phyloP scores from a whole-genome alignment of 2,797 vertebrate genomes.

The Acipenser transmontanus region DNA sequence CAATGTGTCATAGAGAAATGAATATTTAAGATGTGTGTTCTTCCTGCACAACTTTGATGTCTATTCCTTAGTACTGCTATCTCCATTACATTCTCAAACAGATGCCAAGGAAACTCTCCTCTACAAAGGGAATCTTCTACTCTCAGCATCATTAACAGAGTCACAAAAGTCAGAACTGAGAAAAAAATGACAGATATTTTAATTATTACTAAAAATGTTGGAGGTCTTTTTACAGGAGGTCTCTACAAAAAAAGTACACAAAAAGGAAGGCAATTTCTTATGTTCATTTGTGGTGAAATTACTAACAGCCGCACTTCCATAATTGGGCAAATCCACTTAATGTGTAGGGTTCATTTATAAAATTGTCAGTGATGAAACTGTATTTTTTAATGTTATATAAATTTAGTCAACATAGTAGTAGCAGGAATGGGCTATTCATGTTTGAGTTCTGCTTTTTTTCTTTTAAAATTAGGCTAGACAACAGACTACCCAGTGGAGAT shows the following conservation, averaged over 20 bases:
- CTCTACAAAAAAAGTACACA: neutral
- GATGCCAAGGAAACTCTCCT: neutral
- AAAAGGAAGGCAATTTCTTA: neutral
- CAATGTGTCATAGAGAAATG: conserved; percentile 37
- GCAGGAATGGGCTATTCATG: too few species aligned
- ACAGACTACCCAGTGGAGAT: too few species aligned
- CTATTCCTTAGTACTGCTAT: neutral
- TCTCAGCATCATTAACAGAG: conserved; percentile 2
- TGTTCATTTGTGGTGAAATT: too few species aligned
- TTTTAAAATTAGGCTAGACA: too few species aligned
- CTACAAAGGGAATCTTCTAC: neutral
- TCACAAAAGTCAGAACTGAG: neutral
- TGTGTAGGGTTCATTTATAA: too few species aligned
- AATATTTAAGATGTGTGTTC: conserved; percentile 11
- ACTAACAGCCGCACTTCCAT: too few species aligned
- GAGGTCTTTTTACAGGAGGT: neutral
- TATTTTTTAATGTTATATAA: too few species aligned
- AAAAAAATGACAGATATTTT: neutral
- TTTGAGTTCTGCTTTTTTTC: too few species aligned
- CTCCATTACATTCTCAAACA: neutral
- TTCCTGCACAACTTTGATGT: neutral
- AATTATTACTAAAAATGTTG: neutral
- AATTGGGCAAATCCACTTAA: too few species aligned
- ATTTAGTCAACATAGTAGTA: too few species aligned
- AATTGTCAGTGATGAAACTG: too few species aligned